Base-by-base conservation (phyloP, 2,797 vertebrate genomes). In the Xiphorhynchus erythropygius region DNA sequence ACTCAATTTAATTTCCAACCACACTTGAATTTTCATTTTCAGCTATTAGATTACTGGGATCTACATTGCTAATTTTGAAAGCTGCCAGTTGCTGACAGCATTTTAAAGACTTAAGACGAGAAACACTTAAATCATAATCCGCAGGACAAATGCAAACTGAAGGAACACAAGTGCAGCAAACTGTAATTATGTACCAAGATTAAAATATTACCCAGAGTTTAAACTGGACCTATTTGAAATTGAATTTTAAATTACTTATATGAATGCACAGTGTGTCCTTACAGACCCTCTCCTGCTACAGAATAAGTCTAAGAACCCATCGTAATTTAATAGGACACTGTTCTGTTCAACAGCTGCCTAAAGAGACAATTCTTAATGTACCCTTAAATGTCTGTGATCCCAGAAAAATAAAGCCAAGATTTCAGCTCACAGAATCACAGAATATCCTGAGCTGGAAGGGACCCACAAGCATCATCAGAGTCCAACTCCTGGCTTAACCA, bases 111-210 rank as follows among this genome's bases (percentile, higher is more conserved):
- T 44, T 80, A 53, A 74, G 28, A 79, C 37, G 41, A 73, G 46
- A 85, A 93, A 78, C 28, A 71, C 47, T 87, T 85, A 82, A 90
- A 87, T 57, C 57, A 62, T 87, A 93, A 94, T 75, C 75, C 65
- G 32, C 32, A 90, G 39, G 37, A 78, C 39, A 91, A 90, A 90
- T 50, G 27, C 24, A 67, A 91, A 93, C 27, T 41, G 52, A 93
- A 88, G 7, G 60, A 76, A 91, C 46, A 42, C 64, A 83, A 87
- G 41, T 57, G 64, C 27, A 60, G 65, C 37, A 88, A 90, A 68
- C 42, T 65, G 53, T 64, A 89, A 93, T 81, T 84, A 78, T 37
- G 73, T 63, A 67, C 37, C 59, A 63, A 83, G 52, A 87, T 89
- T n/a, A 92, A 71, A 89, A 4, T 55, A 62, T 41, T 92, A 69